phyloP scores from a whole-genome alignment of 2,113 vertebrate species.

The Colinus virginianus region DNA sequence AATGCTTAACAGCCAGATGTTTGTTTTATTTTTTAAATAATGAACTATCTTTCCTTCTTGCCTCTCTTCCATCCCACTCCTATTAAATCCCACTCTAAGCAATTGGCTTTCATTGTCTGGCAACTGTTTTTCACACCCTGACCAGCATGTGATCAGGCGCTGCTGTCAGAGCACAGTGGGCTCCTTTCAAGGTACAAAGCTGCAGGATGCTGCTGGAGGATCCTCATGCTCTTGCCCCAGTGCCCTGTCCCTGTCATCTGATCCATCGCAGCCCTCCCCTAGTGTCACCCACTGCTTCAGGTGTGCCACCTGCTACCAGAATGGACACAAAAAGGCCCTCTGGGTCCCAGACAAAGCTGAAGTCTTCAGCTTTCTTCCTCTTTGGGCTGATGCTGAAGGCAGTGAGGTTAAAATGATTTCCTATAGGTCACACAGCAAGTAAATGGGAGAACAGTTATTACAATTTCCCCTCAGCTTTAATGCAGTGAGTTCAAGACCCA shows the following conservation, averaged over 20 bases:
- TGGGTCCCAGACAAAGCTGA: not conserved
- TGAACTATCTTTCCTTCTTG: not conserved
- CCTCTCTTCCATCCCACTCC: not conserved
- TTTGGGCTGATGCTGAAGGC: not conserved
- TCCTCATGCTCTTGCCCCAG: accelerated
- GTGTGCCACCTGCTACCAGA: not conserved
- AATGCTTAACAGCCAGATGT: not conserved
- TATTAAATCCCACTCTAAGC: not conserved
- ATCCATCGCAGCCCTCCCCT: not conserved
- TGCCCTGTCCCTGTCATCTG: not conserved
- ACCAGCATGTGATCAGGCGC: not conserved
- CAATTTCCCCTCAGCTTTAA: not conserved
- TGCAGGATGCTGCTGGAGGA: not conserved
- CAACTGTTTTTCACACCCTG: not conserved
- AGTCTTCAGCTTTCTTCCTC: not conserved
- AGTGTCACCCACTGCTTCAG: not conserved
- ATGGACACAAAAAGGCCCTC: not conserved
- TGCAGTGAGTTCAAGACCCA: not conserved
- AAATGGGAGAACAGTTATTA: not conserved
- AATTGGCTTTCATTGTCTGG: not conserved
- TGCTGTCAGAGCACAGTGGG: not conserved
- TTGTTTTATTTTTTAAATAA: not conserved
- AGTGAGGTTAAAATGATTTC: not conserved
- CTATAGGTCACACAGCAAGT: not conserved
- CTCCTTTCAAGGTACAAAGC: not conserved